A percentile compares a stretch with the other conserved stretches of the same genome.
phyloP scores from a whole-genome alignment of 2,113 vertebrate species.

The Urocynchramus pylzowi region DNA sequence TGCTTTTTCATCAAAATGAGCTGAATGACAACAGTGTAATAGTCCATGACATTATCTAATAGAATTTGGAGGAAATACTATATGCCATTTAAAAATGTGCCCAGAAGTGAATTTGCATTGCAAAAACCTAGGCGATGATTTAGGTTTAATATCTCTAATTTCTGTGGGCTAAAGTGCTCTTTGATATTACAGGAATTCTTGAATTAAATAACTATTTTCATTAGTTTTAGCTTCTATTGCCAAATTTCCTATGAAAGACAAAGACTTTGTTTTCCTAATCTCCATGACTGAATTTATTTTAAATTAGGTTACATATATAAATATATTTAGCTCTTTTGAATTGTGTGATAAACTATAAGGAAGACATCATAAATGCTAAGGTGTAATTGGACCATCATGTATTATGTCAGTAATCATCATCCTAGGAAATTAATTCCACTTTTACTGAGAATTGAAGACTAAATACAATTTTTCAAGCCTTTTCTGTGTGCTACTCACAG shows the following conservation, averaged over 20 bases:
- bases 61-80: neutral
- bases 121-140: neutral
- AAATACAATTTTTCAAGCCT: neutral
- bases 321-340: neutral
- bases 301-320: neutral
- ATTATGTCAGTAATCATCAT: neutral
- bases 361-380: neutral
- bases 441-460: neutral
- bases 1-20: conserved; percentile 41
- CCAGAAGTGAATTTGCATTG: neutral
- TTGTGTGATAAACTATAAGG: neutral
- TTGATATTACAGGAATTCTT: neutral
- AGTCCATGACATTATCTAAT: conserved; percentile 18
- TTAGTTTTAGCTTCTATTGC: neutral
- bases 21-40: conserved; percentile 21
- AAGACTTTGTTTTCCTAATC: neutral
- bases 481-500: neutral
- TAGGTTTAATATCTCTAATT: neutral
- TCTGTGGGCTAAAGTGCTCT: neutral
- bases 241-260: neutral
- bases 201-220: neutral
- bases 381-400: neutral
- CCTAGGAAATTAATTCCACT: neutral
- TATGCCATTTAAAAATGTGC: neutral
- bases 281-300: neutral